Evolutionary conservation across 2,888 invertebrate genomes (phyloP).

Genomic region (Limnephilus lunatus): DNA sequence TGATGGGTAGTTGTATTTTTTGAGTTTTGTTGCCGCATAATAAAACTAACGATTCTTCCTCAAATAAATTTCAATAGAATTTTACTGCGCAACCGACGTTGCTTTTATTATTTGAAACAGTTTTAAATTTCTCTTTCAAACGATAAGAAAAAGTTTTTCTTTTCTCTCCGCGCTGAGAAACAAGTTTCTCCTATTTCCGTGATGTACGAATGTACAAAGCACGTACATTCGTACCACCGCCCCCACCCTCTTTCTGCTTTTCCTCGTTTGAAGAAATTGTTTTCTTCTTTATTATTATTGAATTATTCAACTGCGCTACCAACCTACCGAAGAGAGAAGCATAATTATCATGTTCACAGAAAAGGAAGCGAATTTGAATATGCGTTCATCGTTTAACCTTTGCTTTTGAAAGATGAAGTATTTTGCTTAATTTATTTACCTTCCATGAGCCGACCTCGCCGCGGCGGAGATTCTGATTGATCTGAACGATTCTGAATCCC

Average conservation of each 20-base stretch:
- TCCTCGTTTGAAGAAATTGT: constrained; percentile 18
- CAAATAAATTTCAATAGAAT: constrained; percentile 52
- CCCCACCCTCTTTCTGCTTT: background rate
- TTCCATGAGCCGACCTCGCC: background rate
- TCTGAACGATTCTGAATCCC: background rate
- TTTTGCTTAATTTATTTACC: no score
- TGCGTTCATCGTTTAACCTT: no score
- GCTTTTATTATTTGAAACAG: constrained; percentile 51
- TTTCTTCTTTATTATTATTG: background rate
- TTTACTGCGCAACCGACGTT: constrained; percentile 40
- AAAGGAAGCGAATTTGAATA: background rate
- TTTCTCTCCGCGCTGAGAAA: constrained; percentile 42
- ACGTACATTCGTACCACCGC: constrained; percentile 36
- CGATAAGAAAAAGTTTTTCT: constrained; percentile 58
- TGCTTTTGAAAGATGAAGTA: no score
- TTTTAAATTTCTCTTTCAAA: constrained; percentile 54
- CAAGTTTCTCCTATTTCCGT: constrained; percentile 50
- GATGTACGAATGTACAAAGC: constrained; percentile 50
- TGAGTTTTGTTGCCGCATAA: constrained; percentile 9
- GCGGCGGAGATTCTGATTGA: background rate
- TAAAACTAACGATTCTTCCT: constrained; percentile 38
- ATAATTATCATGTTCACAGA: background rate
- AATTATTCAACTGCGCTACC: background rate
- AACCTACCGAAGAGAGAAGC: background rate
- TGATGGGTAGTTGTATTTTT: constrained; percentile 4